Evolutionary conservation across 2,113 vertebrate genomes (phyloP).

Genomic region (Bambusicola thoracicus): DNA sequence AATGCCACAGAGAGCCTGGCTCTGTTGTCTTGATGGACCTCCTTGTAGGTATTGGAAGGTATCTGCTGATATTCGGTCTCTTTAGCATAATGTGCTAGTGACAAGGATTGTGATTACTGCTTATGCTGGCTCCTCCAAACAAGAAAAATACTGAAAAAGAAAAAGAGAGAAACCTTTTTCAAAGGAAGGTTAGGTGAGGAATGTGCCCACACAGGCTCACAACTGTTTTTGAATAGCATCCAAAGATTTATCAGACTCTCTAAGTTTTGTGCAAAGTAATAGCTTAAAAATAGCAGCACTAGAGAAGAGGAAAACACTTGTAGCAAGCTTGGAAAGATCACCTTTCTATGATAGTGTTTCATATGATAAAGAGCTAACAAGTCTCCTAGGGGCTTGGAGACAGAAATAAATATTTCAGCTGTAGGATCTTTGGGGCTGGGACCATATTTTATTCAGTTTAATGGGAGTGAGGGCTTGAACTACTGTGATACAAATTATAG

Average conservation of each 20-base stretch:
- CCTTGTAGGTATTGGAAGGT: neutral
- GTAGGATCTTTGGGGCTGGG: neutral
- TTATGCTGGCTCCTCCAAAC: neutral
- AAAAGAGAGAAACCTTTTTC: neutral
- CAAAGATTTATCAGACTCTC: neutral
- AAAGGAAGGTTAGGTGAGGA: neutral
- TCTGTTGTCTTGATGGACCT: neutral
- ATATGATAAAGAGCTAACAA: constrained; percentile 1
- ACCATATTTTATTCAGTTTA: constrained; percentile 8
- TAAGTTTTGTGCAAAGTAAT: constrained; percentile 4
- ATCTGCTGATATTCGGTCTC: neutral
- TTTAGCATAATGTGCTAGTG: neutral
- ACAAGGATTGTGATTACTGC: neutral
- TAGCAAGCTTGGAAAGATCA: neutral
- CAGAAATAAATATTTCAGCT: neutral
- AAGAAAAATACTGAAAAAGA: neutral
- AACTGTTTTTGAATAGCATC: neutral
- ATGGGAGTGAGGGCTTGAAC: neutral
- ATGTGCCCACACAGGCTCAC: neutral
- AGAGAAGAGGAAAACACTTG: neutral
- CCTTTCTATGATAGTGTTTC: neutral
- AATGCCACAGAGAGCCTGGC: neutral
- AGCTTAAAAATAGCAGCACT: constrained; percentile 5
- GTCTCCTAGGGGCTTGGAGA: neutral
- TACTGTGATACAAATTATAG: neutral